Evolutionary conservation across 2,797 vertebrate genomes (phyloP), one percentile per base, ranked within the genome.

Genomic region (Meda fulgida): DNA sequence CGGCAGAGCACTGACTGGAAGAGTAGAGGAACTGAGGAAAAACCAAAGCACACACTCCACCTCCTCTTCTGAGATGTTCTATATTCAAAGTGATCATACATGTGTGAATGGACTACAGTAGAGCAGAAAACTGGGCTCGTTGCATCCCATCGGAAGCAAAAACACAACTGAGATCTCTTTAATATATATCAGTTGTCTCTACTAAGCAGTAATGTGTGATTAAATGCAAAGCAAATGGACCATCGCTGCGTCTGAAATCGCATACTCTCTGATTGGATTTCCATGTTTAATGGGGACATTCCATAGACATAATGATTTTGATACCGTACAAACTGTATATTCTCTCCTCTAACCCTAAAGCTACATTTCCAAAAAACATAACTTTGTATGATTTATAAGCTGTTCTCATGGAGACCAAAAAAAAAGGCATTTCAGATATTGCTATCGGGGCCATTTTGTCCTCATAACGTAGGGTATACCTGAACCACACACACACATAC

Each of bases 1-100:
- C 89, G 83, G 87, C 85, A 86, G 70, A 87, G 84, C 78, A 66
- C 86, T 86, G 31, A 43, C 84, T 76, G 73, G 26, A 86, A 81
- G 71, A 85, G 80, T 10, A 80, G 63, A 81, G 36, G 48, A 60
- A 71, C 71, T 65, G 81, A 84, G 63, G 46, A 72, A 84, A 31
- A 58, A 8, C 48, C 38, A 0, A 70, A 31, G 19, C 40, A 29
- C 40, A 29, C 2, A n/a, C 51, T 23, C 19, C 65, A 7, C 73
- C 43, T 48, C 73, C 58, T 55, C 21, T 46, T 29, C n/a, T 46
- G 34, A 83, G n/a, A 77, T 53, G 48, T 67, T 53, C 43, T 69
- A 53, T 67, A 69, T 78, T 55, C 58, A 55, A 65, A 84, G n/a
- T 46, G 38, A 36, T 69, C 73, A n/a, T 38, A 51, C 43, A 46